phyloP scores from a whole-genome alignment of 2,113 vertebrate species.

The Ariopsis seemanni region DNA sequence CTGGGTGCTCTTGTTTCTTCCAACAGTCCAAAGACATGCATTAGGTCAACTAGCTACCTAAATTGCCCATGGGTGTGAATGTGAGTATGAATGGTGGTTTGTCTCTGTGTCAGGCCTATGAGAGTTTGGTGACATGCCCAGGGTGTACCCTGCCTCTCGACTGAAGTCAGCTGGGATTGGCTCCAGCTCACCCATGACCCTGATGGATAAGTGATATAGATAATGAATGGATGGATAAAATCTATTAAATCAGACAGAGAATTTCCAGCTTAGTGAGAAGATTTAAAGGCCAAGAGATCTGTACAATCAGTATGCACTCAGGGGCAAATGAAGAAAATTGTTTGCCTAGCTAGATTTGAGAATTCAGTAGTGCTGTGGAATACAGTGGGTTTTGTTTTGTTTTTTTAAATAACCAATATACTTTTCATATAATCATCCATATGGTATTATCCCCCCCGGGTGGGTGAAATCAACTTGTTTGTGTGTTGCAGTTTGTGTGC shows the following conservation, averaged over 20 bases:
- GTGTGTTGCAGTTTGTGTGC: background rate
- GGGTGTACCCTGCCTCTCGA: no score
- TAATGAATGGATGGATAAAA: no score
- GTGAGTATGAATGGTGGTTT: no score
- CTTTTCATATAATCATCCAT: background rate
- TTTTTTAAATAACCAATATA: background rate
- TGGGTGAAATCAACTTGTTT: background rate
- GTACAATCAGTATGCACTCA: background rate
- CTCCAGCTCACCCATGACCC: no score
- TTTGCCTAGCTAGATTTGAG: background rate
- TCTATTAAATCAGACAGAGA: background rate
- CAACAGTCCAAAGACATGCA: no score
- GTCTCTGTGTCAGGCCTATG: no score
- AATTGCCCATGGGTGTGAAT: no score
- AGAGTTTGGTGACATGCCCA: no score
- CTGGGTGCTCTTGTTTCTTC: no score
- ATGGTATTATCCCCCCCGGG: background rate
- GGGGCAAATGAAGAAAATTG: background rate
- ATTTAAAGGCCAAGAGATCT: background rate
- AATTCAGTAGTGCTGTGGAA: background rate
- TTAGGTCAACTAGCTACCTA: no score
- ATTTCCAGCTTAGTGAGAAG: background rate
- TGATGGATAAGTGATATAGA: no score
- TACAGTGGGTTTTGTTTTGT: background rate
- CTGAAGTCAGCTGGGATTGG: no score